These are phyloP conservation scores for Leucozona laternaria DNA, from an alignment of 2,888 invertebrate genomes.

Conservation along the genomic window DNA sequence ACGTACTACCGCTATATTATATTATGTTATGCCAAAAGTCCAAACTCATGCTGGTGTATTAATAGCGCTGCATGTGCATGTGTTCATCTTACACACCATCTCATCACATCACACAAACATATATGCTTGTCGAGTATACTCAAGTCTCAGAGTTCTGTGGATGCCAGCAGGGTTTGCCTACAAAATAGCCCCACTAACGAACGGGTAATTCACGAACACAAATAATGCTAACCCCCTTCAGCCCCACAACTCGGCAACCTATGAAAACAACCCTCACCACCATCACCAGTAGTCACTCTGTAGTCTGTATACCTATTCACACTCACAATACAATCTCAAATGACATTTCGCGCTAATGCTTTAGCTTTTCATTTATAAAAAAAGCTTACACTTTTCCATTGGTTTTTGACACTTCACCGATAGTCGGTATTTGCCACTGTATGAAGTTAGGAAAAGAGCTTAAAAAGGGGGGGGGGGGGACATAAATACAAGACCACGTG, in stretches of 20 bases:
- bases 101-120: constrained; percentile 47
- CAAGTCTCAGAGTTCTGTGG: constrained; percentile 24
- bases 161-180: constrained; percentile 34
- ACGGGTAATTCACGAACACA: constrained; percentile 33
- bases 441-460: constrained; percentile 60
- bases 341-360: constrained; percentile 34
- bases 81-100: constrained; percentile 53
- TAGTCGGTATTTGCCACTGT: not conserved
- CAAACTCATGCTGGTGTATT: constrained; percentile 43
- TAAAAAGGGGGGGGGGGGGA: not conserved
- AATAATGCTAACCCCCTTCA: not conserved
- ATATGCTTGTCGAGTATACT: constrained; percentile 2
- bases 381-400: constrained; percentile 44
- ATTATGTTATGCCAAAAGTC: constrained; percentile 65
- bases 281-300: not conserved
- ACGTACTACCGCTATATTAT: constrained; percentile 36
- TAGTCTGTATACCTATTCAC: not conserved
- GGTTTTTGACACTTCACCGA: constrained; percentile 44
- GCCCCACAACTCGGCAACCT: not conserved
- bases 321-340: constrained; percentile 12
- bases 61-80: constrained; percentile 58
- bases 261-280: not conserved
- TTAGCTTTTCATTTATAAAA: constrained; percentile 43
- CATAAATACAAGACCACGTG: constrained; percentile 66
- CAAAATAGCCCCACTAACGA: constrained; percentile 28